Evolutionary conservation across 2,888 invertebrate genomes (phyloP).

Genomic region (Ischnus inquisitorius): DNA sequence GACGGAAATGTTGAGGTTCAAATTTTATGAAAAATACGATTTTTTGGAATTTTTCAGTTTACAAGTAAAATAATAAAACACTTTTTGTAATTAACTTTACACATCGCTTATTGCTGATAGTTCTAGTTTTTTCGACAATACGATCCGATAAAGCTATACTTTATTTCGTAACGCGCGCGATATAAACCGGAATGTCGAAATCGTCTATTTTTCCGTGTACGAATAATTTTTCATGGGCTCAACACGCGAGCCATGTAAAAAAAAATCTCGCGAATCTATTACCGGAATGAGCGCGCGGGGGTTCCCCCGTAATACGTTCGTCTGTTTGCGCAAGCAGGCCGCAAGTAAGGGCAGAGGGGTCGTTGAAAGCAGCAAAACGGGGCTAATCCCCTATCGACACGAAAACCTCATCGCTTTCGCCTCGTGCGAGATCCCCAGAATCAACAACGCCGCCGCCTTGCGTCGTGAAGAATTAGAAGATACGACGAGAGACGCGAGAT

Average conservation of each 20-base stretch:
- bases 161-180: too few species aligned
- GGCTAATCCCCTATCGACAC: conserved; percentile 79
- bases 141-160: too few species aligned
- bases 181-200: too few species aligned
- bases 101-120: too few species aligned
- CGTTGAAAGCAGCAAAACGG: conserved; percentile 58
- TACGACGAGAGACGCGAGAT: conserved; percentile 19
- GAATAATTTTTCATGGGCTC: neutral
- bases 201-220: too few species aligned
- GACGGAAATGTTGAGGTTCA: too few species aligned
- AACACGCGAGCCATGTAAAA: neutral
- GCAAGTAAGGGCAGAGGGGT: conserved; percentile 54
- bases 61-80: too few species aligned
- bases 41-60: too few species aligned
- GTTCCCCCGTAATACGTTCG: conserved; percentile 48
- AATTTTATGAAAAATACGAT: too few species aligned
- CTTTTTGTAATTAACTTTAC: too few species aligned
- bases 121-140: too few species aligned
- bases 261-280: conserved; percentile 25
- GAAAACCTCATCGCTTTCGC: conserved; percentile 81
- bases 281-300: conserved; percentile 38
- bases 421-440: conserved; percentile 77
- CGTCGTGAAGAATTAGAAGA: conserved; percentile 42
- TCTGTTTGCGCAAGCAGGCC: conserved; percentile 60
- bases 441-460: conserved; percentile 77